phyloP scores from a whole-genome alignment of 2,797 vertebrate species.

The Pseudocheirus occidentalis region DNA sequence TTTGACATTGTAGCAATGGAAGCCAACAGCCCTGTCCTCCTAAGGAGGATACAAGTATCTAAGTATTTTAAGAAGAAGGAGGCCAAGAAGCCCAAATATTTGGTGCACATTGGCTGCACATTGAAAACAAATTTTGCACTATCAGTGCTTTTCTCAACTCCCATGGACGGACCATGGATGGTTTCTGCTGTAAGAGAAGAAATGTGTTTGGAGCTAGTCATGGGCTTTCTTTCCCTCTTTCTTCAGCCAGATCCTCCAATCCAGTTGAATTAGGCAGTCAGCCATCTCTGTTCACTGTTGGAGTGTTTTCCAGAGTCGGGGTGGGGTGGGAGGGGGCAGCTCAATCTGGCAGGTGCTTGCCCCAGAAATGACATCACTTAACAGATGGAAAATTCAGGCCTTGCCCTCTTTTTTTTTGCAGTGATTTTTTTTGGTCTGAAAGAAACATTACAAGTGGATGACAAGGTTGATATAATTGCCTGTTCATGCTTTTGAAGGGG shows the following conservation, averaged over 20 bases:
- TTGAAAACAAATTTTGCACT: background rate
- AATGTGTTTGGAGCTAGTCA: slow-evolving; percentile 13
- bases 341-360: slow-evolving; percentile 55
- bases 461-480: background rate
- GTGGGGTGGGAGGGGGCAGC: slow-evolving; percentile 8
- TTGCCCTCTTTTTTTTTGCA: background rate
- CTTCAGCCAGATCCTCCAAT: background rate
- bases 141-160: slow-evolving; percentile 33
- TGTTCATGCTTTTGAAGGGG: slow-evolving; percentile 15
- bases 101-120: background rate
- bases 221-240: background rate
- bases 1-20: slow-evolving; percentile 40
- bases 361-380: slow-evolving; percentile 60
- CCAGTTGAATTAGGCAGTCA: background rate
- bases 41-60: slow-evolving; percentile 34
- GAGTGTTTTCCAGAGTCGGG: background rate
- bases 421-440: slow-evolving; percentile 35
- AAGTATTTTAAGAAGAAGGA: slow-evolving; percentile 20
- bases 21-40: slow-evolving; percentile 17
- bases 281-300: background rate
- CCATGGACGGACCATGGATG: slow-evolving; percentile 29
- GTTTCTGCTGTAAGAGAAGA: slow-evolving; percentile 29
- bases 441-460: slow-evolving; percentile 24
- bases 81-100: background rate
- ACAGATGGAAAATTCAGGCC: slow-evolving; percentile 52